These are phyloP conservation scores for Ectemnius continuus DNA, from an alignment of 2,888 invertebrate species.

Conservation along the genomic window DNA sequence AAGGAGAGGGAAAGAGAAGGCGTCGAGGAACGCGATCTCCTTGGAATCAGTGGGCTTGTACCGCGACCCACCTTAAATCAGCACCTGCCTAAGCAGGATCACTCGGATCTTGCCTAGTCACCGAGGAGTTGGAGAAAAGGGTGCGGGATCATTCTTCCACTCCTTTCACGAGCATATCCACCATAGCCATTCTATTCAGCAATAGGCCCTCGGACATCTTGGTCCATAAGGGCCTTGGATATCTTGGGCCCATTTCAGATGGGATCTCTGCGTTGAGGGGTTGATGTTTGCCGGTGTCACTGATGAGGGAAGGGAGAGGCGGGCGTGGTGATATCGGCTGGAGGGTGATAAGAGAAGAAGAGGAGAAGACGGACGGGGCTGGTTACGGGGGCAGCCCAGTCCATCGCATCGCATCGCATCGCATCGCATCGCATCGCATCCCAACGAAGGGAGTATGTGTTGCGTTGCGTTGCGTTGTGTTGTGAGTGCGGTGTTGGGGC, in stretches of 20 bases:
- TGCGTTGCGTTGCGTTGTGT: too few relatives aligned
- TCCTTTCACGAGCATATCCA: slow-evolving; percentile 18
- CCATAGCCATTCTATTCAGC: too few relatives aligned
- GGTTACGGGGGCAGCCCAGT: slow-evolving; percentile 76
- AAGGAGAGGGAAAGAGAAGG: neutral
- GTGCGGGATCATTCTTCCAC: too few relatives aligned
- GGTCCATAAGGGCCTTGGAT: too few relatives aligned
- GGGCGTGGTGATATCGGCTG: neutral
- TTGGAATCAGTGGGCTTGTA: slow-evolving; percentile 48
- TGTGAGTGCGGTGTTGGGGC: slow-evolving; percentile 63
- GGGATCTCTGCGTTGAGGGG: too few relatives aligned
- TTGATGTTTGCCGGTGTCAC: too few relatives aligned
- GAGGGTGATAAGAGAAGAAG: slow-evolving; percentile 19
- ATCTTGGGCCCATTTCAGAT: too few relatives aligned
- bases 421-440: too few relatives aligned
- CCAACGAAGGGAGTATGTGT: too few relatives aligned
- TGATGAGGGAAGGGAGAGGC: too few relatives aligned
- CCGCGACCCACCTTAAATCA: slow-evolving; percentile 62
- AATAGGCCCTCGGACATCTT: too few relatives aligned
- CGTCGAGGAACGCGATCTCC: slow-evolving; percentile 38
- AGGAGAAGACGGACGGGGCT: slow-evolving; percentile 23
- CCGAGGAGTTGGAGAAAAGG: too few relatives aligned
- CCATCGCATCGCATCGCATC: slow-evolving; percentile 67
- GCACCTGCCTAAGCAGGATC: slow-evolving; percentile 61
- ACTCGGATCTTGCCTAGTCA: slow-evolving; percentile 57